Conservation (phyloP, 2,113 vertebrate genomes). For the Chrysochloris asiatica region DNA sequence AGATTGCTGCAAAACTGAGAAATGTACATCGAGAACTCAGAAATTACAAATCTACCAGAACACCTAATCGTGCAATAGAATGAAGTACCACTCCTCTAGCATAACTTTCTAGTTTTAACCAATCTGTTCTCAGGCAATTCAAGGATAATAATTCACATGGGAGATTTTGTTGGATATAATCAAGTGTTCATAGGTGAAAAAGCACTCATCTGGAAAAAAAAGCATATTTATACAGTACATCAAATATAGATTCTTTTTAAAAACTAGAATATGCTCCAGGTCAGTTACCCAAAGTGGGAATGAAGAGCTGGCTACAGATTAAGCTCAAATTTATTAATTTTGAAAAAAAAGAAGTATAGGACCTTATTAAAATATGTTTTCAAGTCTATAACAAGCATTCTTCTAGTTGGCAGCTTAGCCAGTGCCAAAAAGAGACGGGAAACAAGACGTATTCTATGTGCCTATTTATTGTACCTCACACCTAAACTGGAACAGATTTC, state of each 20-base stretch:
- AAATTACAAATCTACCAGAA: slow-evolving; percentile 2
- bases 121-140: slow-evolving; percentile 21
- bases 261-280: slow-evolving; percentile 52
- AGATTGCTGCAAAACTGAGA: neutral
- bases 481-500: slow-evolving; percentile 4
- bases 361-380: slow-evolving; percentile 21
- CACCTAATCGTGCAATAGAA: neutral
- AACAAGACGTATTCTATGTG: neutral
- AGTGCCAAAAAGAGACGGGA: neutral
- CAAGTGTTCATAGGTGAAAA: slow-evolving; percentile 25
- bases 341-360: slow-evolving; percentile 44
- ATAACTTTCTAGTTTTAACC: neutral
- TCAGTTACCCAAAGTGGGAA: slow-evolving; percentile 12
- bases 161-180: slow-evolving; percentile 16
- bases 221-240: too few relatives aligned
- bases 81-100: neutral
- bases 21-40: neutral
- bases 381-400: slow-evolving; percentile 15
- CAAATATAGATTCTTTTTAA: slow-evolving; percentile 20
- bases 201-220: slow-evolving; percentile 41
- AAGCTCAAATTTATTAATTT: slow-evolving; percentile 35
- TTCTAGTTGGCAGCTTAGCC: slow-evolving; percentile 43
- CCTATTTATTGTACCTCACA: slow-evolving; percentile 32
- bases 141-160: slow-evolving; percentile 3
- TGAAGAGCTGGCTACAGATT: slow-evolving; percentile 41